A percentile compares a stretch with the other conserved stretches of the same genome.
phyloP scores from a whole-genome alignment of 2,113 vertebrate genomes.

The Setophaga kirtlandii region DNA sequence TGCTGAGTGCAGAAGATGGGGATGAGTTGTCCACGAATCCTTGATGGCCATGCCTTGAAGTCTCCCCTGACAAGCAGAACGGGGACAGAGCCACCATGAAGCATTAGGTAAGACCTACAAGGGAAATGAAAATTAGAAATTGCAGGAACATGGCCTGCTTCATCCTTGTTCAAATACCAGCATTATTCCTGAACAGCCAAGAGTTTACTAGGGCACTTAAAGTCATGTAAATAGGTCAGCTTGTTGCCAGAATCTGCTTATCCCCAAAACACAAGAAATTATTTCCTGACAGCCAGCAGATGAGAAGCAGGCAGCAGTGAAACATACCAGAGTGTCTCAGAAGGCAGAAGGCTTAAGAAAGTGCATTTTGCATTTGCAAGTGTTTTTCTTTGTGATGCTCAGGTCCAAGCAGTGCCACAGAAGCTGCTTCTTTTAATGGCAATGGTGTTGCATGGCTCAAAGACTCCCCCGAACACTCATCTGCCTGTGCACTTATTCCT shows the following conservation, averaged over 20 bases:
- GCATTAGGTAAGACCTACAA: not conserved
- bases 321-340: not conserved
- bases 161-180: not conserved
- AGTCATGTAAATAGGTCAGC: slow-evolving; percentile 28
- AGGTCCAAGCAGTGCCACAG: not conserved
- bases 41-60: not conserved
- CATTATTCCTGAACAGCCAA: not conserved
- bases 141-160: not conserved
- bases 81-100: not conserved
- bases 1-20: not conserved
- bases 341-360: not conserved
- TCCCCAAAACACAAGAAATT: not conserved
- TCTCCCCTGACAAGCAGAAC: not conserved
- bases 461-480: not conserved
- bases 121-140: not conserved
- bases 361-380: not conserved
- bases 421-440: not conserved
- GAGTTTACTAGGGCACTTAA: slow-evolving; percentile 58
- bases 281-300: not conserved
- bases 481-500: not conserved
- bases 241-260: slow-evolving; percentile 36
- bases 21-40: fast-evolving
- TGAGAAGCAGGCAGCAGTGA: not conserved
- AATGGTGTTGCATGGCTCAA: not conserved
- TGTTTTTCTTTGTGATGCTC: not conserved